These are phyloP conservation scores for Microtus oregoni DNA, from an alignment of 2,113 vertebrate species.

Conservation along the genomic window DNA sequence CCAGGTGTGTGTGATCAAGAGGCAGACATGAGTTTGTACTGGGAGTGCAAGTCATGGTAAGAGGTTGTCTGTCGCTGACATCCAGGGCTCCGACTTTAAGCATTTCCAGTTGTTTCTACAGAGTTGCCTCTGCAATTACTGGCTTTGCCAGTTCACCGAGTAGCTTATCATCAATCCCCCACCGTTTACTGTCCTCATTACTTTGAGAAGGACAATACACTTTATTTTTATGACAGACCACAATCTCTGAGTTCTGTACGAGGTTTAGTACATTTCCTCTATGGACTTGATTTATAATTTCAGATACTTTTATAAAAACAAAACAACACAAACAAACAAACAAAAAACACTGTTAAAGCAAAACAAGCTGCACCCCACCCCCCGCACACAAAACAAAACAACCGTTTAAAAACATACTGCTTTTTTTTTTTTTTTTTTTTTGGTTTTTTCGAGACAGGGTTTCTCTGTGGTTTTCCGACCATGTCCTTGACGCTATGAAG, in stretches of 20 bases:
- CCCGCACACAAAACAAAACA: not conserved
- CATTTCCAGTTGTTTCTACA: slow-evolving; percentile 66
- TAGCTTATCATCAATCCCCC: slow-evolving; percentile 30
- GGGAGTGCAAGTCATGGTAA: slow-evolving; percentile 51
- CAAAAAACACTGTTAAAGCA: not conserved
- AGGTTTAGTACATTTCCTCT: not conserved
- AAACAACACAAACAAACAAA: not conserved
- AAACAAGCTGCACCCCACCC: not conserved
- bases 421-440: not conserved
- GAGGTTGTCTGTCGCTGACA: slow-evolving; percentile 54
- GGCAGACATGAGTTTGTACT: slow-evolving; percentile 19
- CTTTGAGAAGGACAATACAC: slow-evolving; percentile 66
- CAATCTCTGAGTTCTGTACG: slow-evolving; percentile 11
- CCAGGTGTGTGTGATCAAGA: slow-evolving; percentile 35
- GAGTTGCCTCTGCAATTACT: slow-evolving; percentile 71
- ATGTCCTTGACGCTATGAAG: slow-evolving; percentile 27
- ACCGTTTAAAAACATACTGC: not conserved
- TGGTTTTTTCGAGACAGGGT: no score
- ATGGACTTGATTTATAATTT: slow-evolving; percentile 45
- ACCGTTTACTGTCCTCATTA: not conserved
- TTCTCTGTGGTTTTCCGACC: not conserved
- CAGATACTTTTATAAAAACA: slow-evolving; percentile 12
- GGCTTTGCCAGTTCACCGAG: slow-evolving; percentile 57
- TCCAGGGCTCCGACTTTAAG: slow-evolving; percentile 34
- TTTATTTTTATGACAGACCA: slow-evolving; percentile 76